Base-by-base conservation (phyloP, 1,140 invertebrate species). In the Condylostylus longicornis region DNA sequence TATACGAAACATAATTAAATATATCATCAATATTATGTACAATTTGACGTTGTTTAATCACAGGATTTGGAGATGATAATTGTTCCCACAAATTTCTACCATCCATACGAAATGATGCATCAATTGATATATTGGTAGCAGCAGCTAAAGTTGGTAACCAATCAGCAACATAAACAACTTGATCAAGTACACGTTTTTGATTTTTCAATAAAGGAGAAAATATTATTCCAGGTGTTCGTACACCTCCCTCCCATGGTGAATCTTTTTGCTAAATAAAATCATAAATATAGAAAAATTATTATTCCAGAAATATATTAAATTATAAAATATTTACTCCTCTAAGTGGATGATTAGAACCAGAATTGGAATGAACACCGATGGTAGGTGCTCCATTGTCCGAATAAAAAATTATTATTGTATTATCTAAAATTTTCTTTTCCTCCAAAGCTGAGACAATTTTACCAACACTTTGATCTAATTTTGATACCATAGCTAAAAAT, bases 331-430 rank as follows among this genome's bases (percentile, higher is more conserved):
- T 30, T 66, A 82, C 76, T 27, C 85, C 85, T 62, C 81, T 71
- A 0, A 93, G 62, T 25, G 88, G 88, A 67, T 74, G 89, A 65
- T 94, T 94, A 18, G 81, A 87, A 9, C 81, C 87, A 22, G 71
- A 70, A 59, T 91, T 93, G 7, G 63, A 58, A 45, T 79, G 73
- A 37, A 72, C 63, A 12, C 74, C 79, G 25, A 67, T 55, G 1
- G 82, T 78, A 13, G 81, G 74, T 1, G 78, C 84, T 1, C 86
- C 86, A 49, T 82, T 82, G 44, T 86, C 82, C 2, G 71, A 69
- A 23, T 76, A 67, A 46, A 85, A 84, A 3, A 82, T 50, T 6
- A 86, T 68, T 12, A 86, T 71, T 6, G 75, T 71, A 51, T 84
- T 75, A 7, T 77, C 60, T 6, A 89, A 51, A 66, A 86, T 79